Evolutionary conservation across 2,113 vertebrate genomes (phyloP).

Genomic region (Porphyrio hochstetteri): DNA sequence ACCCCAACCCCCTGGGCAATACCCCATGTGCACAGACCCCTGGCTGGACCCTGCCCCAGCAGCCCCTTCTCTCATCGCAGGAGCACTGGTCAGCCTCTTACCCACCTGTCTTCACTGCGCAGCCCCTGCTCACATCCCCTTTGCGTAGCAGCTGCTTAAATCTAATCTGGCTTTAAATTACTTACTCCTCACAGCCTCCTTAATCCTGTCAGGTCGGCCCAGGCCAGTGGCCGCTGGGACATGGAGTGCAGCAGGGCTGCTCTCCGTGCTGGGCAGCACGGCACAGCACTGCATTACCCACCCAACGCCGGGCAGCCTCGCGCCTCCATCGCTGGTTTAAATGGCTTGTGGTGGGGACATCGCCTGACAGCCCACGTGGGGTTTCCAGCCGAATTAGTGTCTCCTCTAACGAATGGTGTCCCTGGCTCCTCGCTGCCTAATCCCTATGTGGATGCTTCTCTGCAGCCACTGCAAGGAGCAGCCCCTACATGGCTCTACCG

Average conservation of each 20-base stretch:
- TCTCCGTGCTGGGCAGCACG: rapidly evolving
- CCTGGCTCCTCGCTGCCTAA: neutral
- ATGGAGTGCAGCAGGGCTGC: neutral
- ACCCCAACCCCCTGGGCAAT: rapidly evolving
- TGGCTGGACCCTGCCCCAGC: rapidly evolving
- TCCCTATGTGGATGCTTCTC: neutral
- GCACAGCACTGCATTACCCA: neutral
- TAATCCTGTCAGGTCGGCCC: conserved; percentile 71
- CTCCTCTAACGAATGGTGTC: rapidly evolving
- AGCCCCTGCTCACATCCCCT: neutral
- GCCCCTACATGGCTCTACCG: rapidly evolving
- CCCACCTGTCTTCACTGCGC: neutral
- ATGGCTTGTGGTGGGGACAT: neutral
- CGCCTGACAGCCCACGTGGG: neutral
- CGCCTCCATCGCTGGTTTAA: neutral
- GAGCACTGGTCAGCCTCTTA: neutral
- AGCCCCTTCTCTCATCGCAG: neutral
- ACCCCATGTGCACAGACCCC: rapidly evolving
- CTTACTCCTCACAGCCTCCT: neutral
- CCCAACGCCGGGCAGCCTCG: neutral
- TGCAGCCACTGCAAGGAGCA: neutral
- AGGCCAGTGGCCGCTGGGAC: conserved; percentile 25
- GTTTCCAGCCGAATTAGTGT: neutral
- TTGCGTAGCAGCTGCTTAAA: conserved; percentile 30
- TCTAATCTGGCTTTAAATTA: conserved; percentile 81